phyloP scores from a whole-genome alignment of 2,888 invertebrate genomes.

The Catocala sponsa region DNA sequence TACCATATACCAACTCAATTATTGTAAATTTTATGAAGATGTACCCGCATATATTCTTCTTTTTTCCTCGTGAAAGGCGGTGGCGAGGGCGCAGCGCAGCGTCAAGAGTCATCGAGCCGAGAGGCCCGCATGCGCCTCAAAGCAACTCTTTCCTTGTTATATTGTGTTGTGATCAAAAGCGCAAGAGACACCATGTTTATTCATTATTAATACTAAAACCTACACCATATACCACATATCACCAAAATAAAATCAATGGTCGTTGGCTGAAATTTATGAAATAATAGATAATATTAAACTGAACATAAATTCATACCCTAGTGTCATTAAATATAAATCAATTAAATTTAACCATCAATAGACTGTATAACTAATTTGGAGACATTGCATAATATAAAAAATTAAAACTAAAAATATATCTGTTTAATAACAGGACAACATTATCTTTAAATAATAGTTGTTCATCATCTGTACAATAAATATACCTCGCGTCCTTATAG shows the following conservation, averaged over 20 bases:
- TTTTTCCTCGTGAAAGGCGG: slow-evolving; percentile 72
- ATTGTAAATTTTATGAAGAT: slow-evolving; percentile 48
- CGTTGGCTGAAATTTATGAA: too few relatives aligned
- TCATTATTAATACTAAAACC: slow-evolving; percentile 3
- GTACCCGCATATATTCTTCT: slow-evolving; percentile 49
- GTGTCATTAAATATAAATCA: not conserved
- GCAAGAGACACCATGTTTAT: slow-evolving; percentile 57
- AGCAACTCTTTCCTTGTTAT: slow-evolving; percentile 71
- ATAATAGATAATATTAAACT: too few relatives aligned
- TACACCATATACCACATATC: too few relatives aligned
- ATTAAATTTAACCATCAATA: too few relatives aligned
- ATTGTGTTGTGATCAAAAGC: slow-evolving; percentile 74
- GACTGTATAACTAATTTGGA: too few relatives aligned
- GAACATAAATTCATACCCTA: not conserved
- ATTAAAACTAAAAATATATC: too few relatives aligned
- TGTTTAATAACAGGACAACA: too few relatives aligned
- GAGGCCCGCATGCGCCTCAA: slow-evolving; percentile 76
- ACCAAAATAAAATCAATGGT: too few relatives aligned
- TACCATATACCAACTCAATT: slow-evolving; percentile 24
- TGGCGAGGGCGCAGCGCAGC: slow-evolving; percentile 70
- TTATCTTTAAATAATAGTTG: too few relatives aligned
- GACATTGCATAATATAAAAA: too few relatives aligned
- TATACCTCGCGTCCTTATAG: too few relatives aligned
- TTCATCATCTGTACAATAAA: too few relatives aligned
- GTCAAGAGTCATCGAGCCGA: slow-evolving; percentile 80